Evolutionary conservation across 2,888 invertebrate genomes (phyloP).

Genomic region (Drosophila siamana): DNA sequence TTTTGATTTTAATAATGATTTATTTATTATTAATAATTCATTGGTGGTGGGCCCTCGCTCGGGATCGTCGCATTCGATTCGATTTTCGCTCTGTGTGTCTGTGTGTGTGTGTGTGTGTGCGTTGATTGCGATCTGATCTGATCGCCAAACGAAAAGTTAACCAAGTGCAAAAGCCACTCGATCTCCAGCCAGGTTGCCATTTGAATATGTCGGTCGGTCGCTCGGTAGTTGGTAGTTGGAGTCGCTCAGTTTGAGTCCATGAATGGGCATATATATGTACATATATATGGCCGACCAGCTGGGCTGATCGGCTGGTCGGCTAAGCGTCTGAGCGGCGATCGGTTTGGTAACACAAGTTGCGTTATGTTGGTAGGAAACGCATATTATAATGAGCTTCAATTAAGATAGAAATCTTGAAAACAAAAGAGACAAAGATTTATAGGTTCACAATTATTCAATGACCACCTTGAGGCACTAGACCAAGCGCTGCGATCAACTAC

Average conservation of each 20-base stretch:
- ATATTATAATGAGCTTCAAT: constrained; percentile 81
- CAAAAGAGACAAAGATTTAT: constrained; percentile 79
- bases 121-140: constrained; percentile 77
- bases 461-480: constrained; percentile 61
- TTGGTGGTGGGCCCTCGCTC: constrained; percentile 78
- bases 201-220: no score
- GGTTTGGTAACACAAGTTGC: constrained; percentile 63
- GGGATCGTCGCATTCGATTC: no score
- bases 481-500: constrained; percentile 30
- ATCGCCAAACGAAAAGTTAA: constrained; percentile 43
- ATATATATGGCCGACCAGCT: constrained; percentile 26
- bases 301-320: constrained; percentile 21
- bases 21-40: constrained; percentile 85
- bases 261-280: constrained; percentile 59
- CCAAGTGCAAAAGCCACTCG: constrained; percentile 63
- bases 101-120: no score
- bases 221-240: neutral
- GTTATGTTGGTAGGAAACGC: constrained; percentile 71
- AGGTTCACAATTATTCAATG: constrained; percentile 72
- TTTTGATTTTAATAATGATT: constrained; percentile 85
- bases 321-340: neutral
- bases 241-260: constrained; percentile 37
- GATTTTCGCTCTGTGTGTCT: no score
- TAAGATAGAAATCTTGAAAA: constrained; percentile 78
- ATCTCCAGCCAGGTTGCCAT: constrained; percentile 38